A percentile compares a stretch with the other conserved stretches of the same genome.
Evolutionary conservation across 2,888 invertebrate species (phyloP).

Genomic region (Corbicula japonica): DNA sequence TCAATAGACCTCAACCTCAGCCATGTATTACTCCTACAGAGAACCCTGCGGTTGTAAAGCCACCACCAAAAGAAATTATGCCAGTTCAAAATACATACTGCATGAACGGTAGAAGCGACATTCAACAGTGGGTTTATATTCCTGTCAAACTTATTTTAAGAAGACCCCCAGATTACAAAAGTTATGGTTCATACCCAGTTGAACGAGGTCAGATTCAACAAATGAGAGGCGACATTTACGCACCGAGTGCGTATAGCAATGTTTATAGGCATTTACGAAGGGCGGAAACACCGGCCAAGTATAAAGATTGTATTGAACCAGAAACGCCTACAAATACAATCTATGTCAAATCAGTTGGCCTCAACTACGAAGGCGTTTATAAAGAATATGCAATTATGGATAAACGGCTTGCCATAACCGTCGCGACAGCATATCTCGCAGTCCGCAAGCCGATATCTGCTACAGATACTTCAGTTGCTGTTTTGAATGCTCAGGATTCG

Average conservation of each 20-base stretch:
- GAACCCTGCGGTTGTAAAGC: conserved; percentile 19
- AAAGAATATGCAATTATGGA: conserved; percentile 80
- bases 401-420: conserved; percentile 76
- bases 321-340: conserved; percentile 74
- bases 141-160: conserved; percentile 77
- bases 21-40: conserved; percentile 23
- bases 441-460: conserved; percentile 65
- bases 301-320: conserved; percentile 62
- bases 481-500: conserved; percentile 76
- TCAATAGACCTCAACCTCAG: conserved; percentile 40
- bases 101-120: conserved; percentile 76
- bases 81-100: conserved; percentile 79
- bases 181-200: conserved; percentile 75
- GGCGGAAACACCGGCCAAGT: conserved; percentile 56
- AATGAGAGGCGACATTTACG: conserved; percentile 74
- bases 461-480: conserved; percentile 63
- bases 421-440: conserved; percentile 77
- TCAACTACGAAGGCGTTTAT: conserved; percentile 80
- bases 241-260: conserved; percentile 68
- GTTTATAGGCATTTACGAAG: conserved; percentile 53
- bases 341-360: conserved; percentile 75
- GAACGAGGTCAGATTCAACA: conserved; percentile 64
- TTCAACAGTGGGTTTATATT: conserved; percentile 77
- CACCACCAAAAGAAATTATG: conserved; percentile 35
- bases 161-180: conserved; percentile 76